Evolutionary conservation across 2,888 invertebrate genomes (phyloP), one percentile per base, ranked within the genome.

Genomic region (Sericinus montela): DNA sequence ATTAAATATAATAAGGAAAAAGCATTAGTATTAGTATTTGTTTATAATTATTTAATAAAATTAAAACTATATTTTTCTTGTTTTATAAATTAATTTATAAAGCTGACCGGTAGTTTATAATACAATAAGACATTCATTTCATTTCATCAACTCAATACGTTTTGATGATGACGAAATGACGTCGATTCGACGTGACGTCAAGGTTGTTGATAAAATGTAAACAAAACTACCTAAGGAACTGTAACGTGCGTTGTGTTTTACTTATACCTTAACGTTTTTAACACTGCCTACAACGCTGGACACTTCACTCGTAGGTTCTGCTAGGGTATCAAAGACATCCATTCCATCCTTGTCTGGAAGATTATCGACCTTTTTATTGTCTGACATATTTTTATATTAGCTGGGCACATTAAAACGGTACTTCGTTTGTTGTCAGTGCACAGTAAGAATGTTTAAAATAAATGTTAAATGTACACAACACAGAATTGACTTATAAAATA

Each of bases 311-410:
- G 69, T 54, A 56, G 72, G 59, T 61, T 65, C 69, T 71, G 80
- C 76, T 86, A 80, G 65, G 54, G 67, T 63, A 51, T 77, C 75
- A 60, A 62, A 60, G 60, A 64, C 63, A 58, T 77, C 76, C 60
- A 64, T 65, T 68, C 74, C 72, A 60, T 73, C 77, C 69, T 67
- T 72, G 67, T 77, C 75, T 59, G 69, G 69, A 60, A 72, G 72
- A 71, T 59, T 74, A 67, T 73, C 70, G 69, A 75, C 75, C 69
- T 82, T 79, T 80, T 80, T 78, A 65, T 72, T 75, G 70, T 83
- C 80, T 69, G 87, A 85, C 87, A 88, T 88, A 62, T 63, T 69
- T 71, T 71, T 65, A 55, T 63, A 62, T 64, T 62, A 66, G 67
- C 72, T 65, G 70, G 69, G 70, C 73, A 85, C 88, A 85, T 85